Evolutionary conservation across 2,113 vertebrate genomes (phyloP), one percentile per base, ranked within the genome.

Genomic region (Marcusenius ussheri): DNA sequence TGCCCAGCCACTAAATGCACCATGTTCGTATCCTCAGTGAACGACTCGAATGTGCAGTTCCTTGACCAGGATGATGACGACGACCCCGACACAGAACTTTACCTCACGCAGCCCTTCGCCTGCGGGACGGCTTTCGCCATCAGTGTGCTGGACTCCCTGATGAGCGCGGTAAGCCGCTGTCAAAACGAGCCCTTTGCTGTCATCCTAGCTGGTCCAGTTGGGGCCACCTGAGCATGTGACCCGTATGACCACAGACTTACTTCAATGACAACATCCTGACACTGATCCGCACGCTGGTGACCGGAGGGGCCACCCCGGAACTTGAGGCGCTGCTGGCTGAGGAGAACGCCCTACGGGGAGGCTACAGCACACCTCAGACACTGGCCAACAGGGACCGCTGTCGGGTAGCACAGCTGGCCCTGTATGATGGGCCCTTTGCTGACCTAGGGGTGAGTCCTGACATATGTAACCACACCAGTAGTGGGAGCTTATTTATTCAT

Each of bases 231-330:
- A 84, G 35, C 21, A 45, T 70, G 15, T 46, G 88, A 66, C n/a
- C 39, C 5, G 9, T 46, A 84, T 46, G 21, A 45, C 83, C 39
- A 83, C 96, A 99, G 98, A 99, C 98, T 53, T 99, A 99, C 96
- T 99, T 99, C 96, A 99, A 99, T 90, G 98, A 99, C 95, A 99
- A 99, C 94, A 99, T 99, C 95, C 98, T 99, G 92, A 99, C 98
- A 51, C 95, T 99, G 94, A 99, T 99, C 93, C 97, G 98, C 94
- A 99, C 98, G 11, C 95, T 99, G 96, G 98, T 99, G 94, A 99
- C 98, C 5, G 98, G 98, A 91, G 98, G 98, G 91, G 98, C 98
- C 94, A 99, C 98, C 0, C 98, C 98, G 1, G 98, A 99, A 96
- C 97, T 99, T 88, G 98, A 99, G 95, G 97, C 94, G 35, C 96